Evolutionary conservation across 2,797 vertebrate species (phyloP), one percentile per base, ranked within the genome.

Genomic region (Typhlichthys eigenmanni): DNA sequence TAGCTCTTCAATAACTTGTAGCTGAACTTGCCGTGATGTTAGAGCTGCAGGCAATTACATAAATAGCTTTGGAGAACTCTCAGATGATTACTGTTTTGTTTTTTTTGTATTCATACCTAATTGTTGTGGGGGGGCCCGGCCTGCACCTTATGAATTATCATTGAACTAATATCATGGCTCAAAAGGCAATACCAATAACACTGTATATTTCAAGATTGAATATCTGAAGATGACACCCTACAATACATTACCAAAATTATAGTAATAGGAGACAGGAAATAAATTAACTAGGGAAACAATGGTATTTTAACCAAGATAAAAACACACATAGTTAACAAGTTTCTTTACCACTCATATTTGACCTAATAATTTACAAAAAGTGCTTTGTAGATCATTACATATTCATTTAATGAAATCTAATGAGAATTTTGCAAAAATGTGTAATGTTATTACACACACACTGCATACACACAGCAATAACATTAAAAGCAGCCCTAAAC

Each of bases 231-330:
- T 64, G 34, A 66, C 19, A 68, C 60, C 53, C 69, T 67, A 13
- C 29, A 52, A 74, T 60, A 64, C 61, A 63, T 67, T 64, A 79
- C 76, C 66, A 47, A 69, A 65, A 83, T 71, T 59, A 68, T 75
- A 24, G 24, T 78, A 52, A 63, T 29, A 32, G 73, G 62, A 72
- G 71, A 70, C 65, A 79, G 63, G 59, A 71, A 67, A 74, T 54
- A 45, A 81, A 77, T 64, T 60, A 88, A 79, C 46, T 59, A 62
- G 52, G 67, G 58, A 65, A 60, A 76, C 72, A 75, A 73, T 61
- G 1, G 69, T 75, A 76, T 64, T 83, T 87, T 87, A 88, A 77
- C 87, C 82, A 87, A 87, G 86, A 87, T 86, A 78, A 87, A 86
- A 61, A 24, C 24, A 0, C 74, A 78, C 78, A 67, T 57, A 70